Evolutionary conservation across 2,113 vertebrate species (phyloP).

Genomic region (Channa maculata): DNA sequence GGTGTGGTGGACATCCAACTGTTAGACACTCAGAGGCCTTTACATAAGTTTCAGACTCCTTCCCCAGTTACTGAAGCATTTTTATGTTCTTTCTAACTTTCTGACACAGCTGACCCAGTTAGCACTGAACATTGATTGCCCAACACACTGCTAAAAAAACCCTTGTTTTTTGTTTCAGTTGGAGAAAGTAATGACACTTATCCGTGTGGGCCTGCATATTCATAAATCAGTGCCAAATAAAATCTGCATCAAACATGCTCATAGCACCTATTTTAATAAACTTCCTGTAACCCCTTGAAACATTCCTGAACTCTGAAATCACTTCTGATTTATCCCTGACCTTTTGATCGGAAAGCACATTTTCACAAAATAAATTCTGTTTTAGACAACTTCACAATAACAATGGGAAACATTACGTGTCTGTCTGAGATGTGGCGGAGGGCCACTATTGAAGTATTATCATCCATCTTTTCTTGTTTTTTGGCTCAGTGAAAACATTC

Average conservation of each 20-base stretch:
- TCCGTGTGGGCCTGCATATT: background rate
- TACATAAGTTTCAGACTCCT: conserved; percentile 30
- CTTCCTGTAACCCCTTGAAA: conserved; percentile 29
- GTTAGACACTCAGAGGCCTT: conserved; percentile 49
- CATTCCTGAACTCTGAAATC: conserved; percentile 33
- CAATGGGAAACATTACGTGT: conserved; percentile 58
- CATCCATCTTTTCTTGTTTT: conserved; percentile 73
- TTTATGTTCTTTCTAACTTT: background rate
- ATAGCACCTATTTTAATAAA: conserved; percentile 15
- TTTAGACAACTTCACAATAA: conserved; percentile 68
- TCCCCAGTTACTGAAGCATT: conserved; percentile 6
- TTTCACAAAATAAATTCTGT: conserved; percentile 48
- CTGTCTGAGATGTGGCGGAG: conserved; percentile 62
- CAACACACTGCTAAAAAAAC: background rate
- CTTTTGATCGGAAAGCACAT: conserved; percentile 43
- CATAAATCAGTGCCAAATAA: conserved; percentile 8
- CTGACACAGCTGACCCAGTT: conserved; percentile 3
- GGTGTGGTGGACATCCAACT: conserved; percentile 75
- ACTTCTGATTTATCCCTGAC: conserved; percentile 36
- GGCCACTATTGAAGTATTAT: conserved; percentile 75
- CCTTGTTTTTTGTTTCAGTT: too few relatives aligned
- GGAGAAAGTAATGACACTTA: background rate
- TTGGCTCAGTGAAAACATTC: conserved; percentile 51
- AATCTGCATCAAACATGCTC: background rate
- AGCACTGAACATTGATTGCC: background rate